These are phyloP conservation scores for Notiomystis cincta DNA, from an alignment of 2,113 vertebrate genomes.

Conservation along the genomic window DNA sequence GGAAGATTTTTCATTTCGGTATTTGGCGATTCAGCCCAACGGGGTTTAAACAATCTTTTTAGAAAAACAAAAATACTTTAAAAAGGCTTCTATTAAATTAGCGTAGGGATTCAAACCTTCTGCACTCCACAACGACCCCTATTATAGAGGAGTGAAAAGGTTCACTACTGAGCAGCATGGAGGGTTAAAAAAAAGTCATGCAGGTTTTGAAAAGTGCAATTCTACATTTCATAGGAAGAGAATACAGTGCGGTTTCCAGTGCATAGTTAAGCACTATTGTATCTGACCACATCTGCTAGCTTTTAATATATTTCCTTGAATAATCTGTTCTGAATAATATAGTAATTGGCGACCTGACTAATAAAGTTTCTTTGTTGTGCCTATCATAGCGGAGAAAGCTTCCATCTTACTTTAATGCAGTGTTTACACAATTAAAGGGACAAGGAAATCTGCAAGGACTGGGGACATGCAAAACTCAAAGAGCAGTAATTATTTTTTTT, in stretches of 20 bases:
- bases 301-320: constrained; percentile 61
- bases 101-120: constrained; percentile 3
- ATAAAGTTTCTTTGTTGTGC: constrained; percentile 67
- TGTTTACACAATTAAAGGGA: constrained; percentile 34
- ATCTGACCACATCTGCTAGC: constrained; percentile 46
- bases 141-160: background rate
- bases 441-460: background rate
- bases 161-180: background rate
- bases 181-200: constrained; percentile 35
- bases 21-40: constrained; percentile 18
- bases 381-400: constrained; percentile 10
- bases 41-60: constrained; percentile 28
- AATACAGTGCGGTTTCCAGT: background rate
- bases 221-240: constrained; percentile 10
- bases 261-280: constrained; percentile 31
- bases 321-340: constrained; percentile 64
- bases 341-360: constrained; percentile 70
- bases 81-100: constrained; percentile 48
- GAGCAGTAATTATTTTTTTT: background rate
- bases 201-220: constrained; percentile 25
- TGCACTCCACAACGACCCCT: constrained; percentile 12
- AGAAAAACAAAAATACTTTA: background rate
- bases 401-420: constrained; percentile 20
- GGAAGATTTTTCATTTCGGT: constrained; percentile 50
- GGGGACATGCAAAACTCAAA: constrained; percentile 24